These are phyloP conservation scores for Noctua janthina DNA, from an alignment of 2,888 invertebrate species.

Conservation along the genomic window DNA sequence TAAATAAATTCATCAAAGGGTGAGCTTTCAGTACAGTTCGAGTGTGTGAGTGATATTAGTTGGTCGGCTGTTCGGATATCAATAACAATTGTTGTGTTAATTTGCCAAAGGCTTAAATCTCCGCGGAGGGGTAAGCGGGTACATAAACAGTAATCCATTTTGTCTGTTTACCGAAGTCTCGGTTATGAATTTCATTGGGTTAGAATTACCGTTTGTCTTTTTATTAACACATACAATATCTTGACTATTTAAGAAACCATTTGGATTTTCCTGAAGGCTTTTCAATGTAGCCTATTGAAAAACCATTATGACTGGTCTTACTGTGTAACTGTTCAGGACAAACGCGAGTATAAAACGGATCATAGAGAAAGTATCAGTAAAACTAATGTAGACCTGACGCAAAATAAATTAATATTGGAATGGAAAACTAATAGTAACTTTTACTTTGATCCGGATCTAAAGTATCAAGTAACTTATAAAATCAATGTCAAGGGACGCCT, in stretches of 20 bases:
- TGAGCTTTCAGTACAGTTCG: background rate
- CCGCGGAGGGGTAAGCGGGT: slow-evolving; percentile 19
- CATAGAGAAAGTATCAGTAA: background rate
- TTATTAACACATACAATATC: slow-evolving; percentile 12
- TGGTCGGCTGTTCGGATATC: slow-evolving; percentile 13
- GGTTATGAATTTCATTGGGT: slow-evolving; percentile 37
- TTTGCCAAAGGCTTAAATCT: slow-evolving; percentile 38
- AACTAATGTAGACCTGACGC: background rate
- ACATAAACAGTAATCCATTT: slow-evolving; percentile 53
- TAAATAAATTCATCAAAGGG: slow-evolving; percentile 2
- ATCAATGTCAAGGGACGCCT: background rate
- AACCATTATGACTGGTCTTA: background rate
- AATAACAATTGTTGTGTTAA: slow-evolving; percentile 42
- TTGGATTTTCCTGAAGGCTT: background rate
- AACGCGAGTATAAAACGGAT: background rate
- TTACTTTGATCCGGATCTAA: slow-evolving; percentile 3
- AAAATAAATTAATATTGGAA: background rate
- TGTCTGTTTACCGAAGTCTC: slow-evolving; percentile 45
- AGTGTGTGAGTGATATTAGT: slow-evolving; percentile 8
- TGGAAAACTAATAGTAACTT: background rate
- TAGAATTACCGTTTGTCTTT: slow-evolving; percentile 29
- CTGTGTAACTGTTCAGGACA: background rate
- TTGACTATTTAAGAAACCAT: slow-evolving; percentile 7
- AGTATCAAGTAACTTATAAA: background rate
- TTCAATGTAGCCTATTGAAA: slow-evolving; percentile 3